These are phyloP conservation scores for Lagorchestes hirsutus DNA, from an alignment of 2,797 vertebrate species.

Conservation along the genomic window DNA sequence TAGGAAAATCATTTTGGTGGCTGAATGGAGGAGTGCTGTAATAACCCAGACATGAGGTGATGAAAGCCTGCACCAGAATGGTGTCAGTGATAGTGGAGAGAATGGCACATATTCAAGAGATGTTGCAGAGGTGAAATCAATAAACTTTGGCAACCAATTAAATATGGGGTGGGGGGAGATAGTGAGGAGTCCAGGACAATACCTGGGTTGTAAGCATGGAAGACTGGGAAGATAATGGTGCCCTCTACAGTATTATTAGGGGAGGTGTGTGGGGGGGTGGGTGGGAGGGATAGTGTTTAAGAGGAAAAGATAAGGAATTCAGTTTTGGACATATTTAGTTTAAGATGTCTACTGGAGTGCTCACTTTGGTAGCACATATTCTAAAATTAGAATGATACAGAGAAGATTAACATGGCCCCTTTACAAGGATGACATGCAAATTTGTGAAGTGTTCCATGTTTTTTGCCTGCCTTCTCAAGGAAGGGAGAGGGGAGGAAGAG, in stretches of 20 bases:
- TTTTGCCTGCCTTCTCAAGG: background rate
- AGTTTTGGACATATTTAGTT: background rate
- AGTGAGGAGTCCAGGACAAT: background rate
- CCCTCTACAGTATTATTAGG: background rate
- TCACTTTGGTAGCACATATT: background rate
- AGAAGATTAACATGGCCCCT: background rate
- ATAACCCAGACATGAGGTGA: background rate
- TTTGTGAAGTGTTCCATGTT: background rate
- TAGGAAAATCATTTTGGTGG: background rate
- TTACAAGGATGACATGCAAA: background rate
- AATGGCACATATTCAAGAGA: background rate
- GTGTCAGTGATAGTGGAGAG: background rate
- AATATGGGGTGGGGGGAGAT: background rate
- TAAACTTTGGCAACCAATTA: background rate
- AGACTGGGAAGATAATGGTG: background rate
- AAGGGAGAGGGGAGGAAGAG: background rate
- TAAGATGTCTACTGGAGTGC: background rate
- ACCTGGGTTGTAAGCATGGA: background rate
- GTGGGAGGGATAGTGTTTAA: background rate
- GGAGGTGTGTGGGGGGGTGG: fast-evolving
- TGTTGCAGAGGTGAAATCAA: background rate
- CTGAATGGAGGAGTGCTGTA: background rate
- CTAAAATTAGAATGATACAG: background rate
- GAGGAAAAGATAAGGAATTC: background rate
- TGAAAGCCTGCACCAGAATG: background rate